Conservation (phyloP, 2,113 vertebrate genomes). For the Syngnathus floridae region DNA sequence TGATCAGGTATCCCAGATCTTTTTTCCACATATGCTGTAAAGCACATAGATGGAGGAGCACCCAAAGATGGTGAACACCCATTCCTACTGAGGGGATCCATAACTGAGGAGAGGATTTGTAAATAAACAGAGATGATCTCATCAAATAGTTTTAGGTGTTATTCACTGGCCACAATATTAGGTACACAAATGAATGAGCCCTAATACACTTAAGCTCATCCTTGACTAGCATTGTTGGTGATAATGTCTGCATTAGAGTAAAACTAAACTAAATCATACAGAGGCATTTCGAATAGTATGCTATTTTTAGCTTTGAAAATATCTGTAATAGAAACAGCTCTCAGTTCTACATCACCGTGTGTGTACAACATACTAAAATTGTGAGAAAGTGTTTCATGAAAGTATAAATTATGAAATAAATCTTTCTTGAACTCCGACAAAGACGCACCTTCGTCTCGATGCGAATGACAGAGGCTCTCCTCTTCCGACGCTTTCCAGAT, state of each 20-base stretch:
- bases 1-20: conserved; percentile 20
- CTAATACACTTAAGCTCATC: background rate
- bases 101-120: conserved; percentile 20
- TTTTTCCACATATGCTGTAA: conserved; percentile 51
- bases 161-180: background rate
- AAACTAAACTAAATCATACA: background rate
- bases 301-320: background rate
- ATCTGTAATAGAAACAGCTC: background rate
- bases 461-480: conserved; percentile 23
- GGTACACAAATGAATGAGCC: background rate
- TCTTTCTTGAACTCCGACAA: background rate
- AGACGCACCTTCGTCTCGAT: conserved; percentile 30
- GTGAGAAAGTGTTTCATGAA: background rate
- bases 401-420: background rate
- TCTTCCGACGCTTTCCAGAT: conserved; percentile 32
- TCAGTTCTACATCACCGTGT: background rate
- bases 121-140: background rate
- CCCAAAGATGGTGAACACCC: conserved; percentile 38
- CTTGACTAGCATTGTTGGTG: background rate
- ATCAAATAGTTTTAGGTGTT: background rate
- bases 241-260: background rate
- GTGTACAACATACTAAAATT: background rate
- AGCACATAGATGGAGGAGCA: conserved; percentile 44
- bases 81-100: conserved; percentile 20
- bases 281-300: background rate